Evolutionary conservation across 2,888 invertebrate genomes (phyloP).

Genomic region (Sarcophaga variegata): DNA sequence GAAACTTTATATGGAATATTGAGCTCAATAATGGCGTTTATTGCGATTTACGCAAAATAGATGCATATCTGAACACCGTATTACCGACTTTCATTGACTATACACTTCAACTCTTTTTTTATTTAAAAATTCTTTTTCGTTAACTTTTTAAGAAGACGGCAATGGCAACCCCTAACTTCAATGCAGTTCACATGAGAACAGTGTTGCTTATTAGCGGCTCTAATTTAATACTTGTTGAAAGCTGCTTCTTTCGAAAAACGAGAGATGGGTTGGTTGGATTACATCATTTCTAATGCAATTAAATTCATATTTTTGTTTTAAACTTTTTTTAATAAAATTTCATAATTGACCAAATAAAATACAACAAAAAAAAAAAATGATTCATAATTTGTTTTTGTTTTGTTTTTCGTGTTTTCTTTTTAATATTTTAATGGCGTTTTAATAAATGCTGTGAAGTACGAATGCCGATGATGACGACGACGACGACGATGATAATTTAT

Average conservation of each 20-base stretch:
- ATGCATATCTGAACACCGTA: no score
- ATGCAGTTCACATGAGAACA: no score
- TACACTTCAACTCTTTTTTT: no score
- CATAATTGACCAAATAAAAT: neutral
- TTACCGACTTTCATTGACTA: no score
- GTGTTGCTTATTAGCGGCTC: neutral
- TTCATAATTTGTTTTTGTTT: neutral
- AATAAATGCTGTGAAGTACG: neutral
- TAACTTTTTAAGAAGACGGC: no score
- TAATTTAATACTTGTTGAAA: neutral
- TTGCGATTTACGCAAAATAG: no score
- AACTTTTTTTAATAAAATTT: neutral
- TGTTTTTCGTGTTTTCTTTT: neutral
- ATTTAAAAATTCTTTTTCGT: no score
- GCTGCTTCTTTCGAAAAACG: neutral
- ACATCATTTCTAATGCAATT: neutral
- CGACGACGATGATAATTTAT: conserved; percentile 19
- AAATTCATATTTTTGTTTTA: neutral
- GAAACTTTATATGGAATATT: no score
- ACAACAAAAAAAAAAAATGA: neutral
- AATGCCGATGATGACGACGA: neutral
- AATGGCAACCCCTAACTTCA: no score
- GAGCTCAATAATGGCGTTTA: no score
- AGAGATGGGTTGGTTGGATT: neutral
- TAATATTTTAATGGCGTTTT: neutral